Conservation (phyloP, 2,113 vertebrate species). For the Podilymbus podiceps region DNA sequence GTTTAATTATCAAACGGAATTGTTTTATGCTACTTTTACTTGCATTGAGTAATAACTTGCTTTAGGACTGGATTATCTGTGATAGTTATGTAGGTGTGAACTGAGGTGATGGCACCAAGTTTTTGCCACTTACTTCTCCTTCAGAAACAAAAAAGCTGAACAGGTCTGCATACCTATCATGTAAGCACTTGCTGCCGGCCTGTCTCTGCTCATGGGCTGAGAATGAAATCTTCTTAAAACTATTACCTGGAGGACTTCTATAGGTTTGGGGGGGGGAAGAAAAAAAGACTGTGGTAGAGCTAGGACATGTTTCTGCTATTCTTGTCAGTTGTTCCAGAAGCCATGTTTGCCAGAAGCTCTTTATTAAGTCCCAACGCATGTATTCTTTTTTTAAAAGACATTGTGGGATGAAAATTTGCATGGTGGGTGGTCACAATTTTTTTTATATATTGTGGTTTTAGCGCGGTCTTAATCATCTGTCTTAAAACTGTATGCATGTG, state of each 20-base stretch:
- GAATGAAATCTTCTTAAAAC: slow-evolving; percentile 66
- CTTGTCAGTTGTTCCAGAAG: slow-evolving; percentile 54
- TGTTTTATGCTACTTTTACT: neutral
- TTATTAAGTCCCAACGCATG: neutral
- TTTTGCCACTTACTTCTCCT: slow-evolving; percentile 54
- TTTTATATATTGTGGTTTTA: neutral
- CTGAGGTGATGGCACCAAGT: slow-evolving; percentile 25
- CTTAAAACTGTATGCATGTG: neutral
- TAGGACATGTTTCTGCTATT: slow-evolving; percentile 61
- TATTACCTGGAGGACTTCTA: slow-evolving; percentile 69
- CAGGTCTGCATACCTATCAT: slow-evolving; percentile 66
- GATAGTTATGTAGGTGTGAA: slow-evolving; percentile 16
- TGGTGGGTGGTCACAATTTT: neutral
- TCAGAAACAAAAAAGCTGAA: slow-evolving; percentile 10
- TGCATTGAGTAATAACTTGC: neutral
- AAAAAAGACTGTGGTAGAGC: slow-evolving; percentile 38
- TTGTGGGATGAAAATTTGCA: neutral
- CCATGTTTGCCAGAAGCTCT: neutral
- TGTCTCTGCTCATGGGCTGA: slow-evolving; percentile 45
- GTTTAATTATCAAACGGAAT: slow-evolving; percentile 23
- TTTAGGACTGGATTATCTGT: slow-evolving; percentile 33
- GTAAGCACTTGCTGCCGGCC: slow-evolving; percentile 67
- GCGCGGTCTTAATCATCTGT: neutral
- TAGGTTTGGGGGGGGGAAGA: slow-evolving; percentile 16
- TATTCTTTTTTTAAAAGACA: neutral